A percentile compares a stretch with the other conserved stretches of the same genome.
phyloP scores from a whole-genome alignment of 2,113 vertebrate genomes.

The Indicator indicator region DNA sequence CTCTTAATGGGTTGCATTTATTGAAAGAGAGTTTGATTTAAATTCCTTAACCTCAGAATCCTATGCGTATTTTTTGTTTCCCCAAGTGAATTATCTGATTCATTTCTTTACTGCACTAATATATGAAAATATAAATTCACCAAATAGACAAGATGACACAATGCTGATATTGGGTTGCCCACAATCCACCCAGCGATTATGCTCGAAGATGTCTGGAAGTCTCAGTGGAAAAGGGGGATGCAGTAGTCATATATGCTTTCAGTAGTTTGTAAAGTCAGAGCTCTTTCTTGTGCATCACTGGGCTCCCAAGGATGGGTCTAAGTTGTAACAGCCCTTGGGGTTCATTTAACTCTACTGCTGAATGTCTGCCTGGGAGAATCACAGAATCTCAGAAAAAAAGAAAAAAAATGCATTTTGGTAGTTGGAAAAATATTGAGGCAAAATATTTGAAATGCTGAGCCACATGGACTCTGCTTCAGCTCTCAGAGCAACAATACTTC shows the following conservation, averaged over 20 bases:
- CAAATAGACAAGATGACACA: neutral
- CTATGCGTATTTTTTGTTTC: neutral
- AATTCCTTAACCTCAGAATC: neutral
- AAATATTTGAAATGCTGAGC: neutral
- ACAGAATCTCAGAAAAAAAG: neutral
- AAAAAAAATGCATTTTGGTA: neutral
- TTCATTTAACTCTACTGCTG: neutral
- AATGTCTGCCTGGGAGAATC: neutral
- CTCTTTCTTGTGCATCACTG: neutral
- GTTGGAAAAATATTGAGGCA: neutral
- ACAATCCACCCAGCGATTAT: neutral
- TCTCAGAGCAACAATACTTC: neutral
- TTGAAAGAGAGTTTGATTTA: constrained; percentile 17
- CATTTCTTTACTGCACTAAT: neutral
- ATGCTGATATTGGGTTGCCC: neutral
- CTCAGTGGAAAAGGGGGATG: neutral
- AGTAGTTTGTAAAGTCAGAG: neutral
- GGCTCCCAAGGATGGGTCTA: neutral
- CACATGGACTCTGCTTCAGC: neutral
- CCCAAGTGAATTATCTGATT: neutral
- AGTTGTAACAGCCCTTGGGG: neutral
- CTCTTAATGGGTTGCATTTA: constrained; percentile 22
- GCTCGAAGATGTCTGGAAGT: neutral
- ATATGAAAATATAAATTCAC: constrained; percentile 7
- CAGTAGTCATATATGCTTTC: neutral